Evolutionary conservation across 2,113 vertebrate genomes (phyloP).

Genomic region (Cyphomyrus discorhynchus): DNA sequence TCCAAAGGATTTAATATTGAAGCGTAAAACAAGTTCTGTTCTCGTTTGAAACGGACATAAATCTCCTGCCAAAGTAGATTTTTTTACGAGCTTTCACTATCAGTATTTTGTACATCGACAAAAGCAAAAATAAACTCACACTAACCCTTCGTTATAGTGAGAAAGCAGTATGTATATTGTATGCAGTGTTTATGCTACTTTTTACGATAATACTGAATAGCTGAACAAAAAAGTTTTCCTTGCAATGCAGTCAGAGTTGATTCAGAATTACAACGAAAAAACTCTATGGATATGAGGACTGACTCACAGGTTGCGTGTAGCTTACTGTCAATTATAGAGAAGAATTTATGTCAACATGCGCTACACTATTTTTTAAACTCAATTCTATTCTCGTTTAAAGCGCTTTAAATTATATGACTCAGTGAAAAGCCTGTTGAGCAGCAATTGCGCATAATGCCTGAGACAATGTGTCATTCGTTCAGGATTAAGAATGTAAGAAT

Average conservation of each 20-base stretch:
- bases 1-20: neutral
- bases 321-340: neutral
- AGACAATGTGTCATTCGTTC: neutral
- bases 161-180: neutral
- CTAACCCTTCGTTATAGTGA: neutral
- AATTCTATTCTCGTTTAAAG: neutral
- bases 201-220: neutral
- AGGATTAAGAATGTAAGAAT: neutral
- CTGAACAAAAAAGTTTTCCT: neutral
- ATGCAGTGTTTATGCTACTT: neutral
- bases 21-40: neutral
- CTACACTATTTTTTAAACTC: neutral
- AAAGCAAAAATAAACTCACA: neutral
- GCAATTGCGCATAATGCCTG: neutral
- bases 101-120: conserved; percentile 10
- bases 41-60: neutral
- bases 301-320: neutral
- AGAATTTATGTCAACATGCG: neutral
- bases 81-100: neutral
- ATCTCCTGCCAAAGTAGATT: neutral
- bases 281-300: neutral
- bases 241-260: neutral
- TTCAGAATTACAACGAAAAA: neutral
- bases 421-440: neutral
- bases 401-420: neutral